Evolutionary conservation across 2,797 vertebrate genomes (phyloP), one percentile per base, ranked within the genome.

Genomic region (Huso huso): DNA sequence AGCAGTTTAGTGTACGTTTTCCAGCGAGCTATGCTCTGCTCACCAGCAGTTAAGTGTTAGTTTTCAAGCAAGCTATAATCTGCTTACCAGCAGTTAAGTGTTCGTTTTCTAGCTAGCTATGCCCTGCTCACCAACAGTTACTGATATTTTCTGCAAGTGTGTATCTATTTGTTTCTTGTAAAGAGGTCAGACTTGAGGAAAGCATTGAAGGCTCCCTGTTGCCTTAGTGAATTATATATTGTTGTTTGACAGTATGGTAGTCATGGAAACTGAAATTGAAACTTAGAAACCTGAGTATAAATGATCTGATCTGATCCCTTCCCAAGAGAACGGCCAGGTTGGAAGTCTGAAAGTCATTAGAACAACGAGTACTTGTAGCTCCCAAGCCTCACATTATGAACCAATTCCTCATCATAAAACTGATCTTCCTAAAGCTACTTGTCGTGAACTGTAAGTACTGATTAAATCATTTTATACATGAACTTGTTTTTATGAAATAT

Each of bases 201-300:
- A 63, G 68, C 58, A 48, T 23, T 64, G 23, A 50, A 23, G 51
- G 52, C 49, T 15, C 64, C 60, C 57, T 70, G 50, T 57, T 57
- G 18, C 48, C 18, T 50, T 48, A 70, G 78, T 87, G 76, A 88
- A 84, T 87, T 85, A 86, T 86, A 88, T 72, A 88, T 87, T 70
- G 67, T 76, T 71, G 51, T 67, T 51, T 60, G 75, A 77, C 68
- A 61, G 78, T 73, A 64, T 51, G 76, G 88, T 87, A 78, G 64
- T 86, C 86, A 88, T 90, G 86, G 87, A 82, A 82, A 91, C 86
- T 63, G 85, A 91, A 89, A 90, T 82, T 74, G 71, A 82, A 89
- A 89, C 86, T 86, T 76, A 78, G 87, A 87, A 89, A 90, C 86
- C 83, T 5, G 87, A 90, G 85, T 83, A 53, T 18, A 57, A 12